These are phyloP conservation scores for Bugula neritina DNA, from an alignment of 2,888 invertebrate species.

Conservation along the genomic window DNA sequence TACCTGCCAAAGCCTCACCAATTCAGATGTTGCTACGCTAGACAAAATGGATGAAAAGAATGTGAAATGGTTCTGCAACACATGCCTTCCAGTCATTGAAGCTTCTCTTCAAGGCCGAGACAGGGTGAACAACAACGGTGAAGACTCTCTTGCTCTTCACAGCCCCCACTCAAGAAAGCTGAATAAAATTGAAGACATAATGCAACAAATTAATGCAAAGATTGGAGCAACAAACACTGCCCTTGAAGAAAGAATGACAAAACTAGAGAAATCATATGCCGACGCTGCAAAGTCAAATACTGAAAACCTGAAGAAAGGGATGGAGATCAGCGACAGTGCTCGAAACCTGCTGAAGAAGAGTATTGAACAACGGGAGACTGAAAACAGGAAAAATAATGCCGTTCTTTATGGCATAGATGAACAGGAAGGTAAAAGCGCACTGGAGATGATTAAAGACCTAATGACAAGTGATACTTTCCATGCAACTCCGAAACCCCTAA, in stretches of 20 bases:
- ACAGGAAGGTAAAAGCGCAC: neutral
- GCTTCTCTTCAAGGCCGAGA: neutral
- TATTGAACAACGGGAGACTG: neutral
- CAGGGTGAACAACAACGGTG: too few relatives aligned
- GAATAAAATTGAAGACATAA: neutral
- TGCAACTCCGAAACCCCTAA: neutral
- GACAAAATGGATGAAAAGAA: conserved; percentile 9
- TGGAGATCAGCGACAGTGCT: conserved; percentile 10
- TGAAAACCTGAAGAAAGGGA: neutral
- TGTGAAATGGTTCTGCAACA: neutral
- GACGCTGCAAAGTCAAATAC: neutral
- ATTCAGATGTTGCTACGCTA: neutral
- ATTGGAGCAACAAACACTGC: neutral
- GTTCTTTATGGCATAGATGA: neutral
- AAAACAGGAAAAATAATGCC: neutral
- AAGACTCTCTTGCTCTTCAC: neutral
- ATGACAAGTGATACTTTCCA: neutral
- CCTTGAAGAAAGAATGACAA: neutral
- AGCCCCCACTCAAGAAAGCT: neutral
- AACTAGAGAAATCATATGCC: neutral
- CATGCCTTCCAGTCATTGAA: neutral
- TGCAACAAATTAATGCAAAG: neutral
- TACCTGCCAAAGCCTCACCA: neutral
- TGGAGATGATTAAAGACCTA: neutral
- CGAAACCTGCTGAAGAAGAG: neutral